phyloP scores from a whole-genome alignment of 2,888 invertebrate species.

The Xestoiulus laeticollis region DNA sequence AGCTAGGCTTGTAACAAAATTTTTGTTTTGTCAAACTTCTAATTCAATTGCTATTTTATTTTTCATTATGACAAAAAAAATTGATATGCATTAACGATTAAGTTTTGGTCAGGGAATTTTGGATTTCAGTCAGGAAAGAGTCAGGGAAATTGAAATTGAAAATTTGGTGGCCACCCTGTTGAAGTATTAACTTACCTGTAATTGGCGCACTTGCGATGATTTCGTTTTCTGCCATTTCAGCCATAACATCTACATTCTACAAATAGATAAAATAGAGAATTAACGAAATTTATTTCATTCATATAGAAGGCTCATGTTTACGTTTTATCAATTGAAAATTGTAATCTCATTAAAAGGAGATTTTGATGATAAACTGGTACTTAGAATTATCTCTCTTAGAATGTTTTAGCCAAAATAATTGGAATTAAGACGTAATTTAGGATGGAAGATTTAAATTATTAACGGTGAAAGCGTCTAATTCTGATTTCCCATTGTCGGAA shows the following conservation, averaged over 20 bases:
- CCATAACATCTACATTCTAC: not conserved
- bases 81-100: too few species aligned
- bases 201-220: not conserved
- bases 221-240: conserved; percentile 9
- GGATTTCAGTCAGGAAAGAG: too few species aligned
- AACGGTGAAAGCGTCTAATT: not conserved
- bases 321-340: not conserved
- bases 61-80: too few species aligned
- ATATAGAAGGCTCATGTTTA: not conserved
- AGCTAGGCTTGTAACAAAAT: too few species aligned
- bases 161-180: too few species aligned
- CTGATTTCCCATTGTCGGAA: not conserved
- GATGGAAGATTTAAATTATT: not conserved
- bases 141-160: too few species aligned
- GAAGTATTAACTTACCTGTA: not conserved
- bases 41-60: too few species aligned
- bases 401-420: not conserved
- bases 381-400: too few species aligned
- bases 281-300: not conserved
- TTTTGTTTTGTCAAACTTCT: too few species aligned
- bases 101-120: too few species aligned
- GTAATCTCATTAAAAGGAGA: not conserved
- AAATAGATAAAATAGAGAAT: not conserved
- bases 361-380: not conserved
- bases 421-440: not conserved